phyloP scores from a whole-genome alignment of 2,888 invertebrate genomes.

The Drosophila subquinaria region DNA sequence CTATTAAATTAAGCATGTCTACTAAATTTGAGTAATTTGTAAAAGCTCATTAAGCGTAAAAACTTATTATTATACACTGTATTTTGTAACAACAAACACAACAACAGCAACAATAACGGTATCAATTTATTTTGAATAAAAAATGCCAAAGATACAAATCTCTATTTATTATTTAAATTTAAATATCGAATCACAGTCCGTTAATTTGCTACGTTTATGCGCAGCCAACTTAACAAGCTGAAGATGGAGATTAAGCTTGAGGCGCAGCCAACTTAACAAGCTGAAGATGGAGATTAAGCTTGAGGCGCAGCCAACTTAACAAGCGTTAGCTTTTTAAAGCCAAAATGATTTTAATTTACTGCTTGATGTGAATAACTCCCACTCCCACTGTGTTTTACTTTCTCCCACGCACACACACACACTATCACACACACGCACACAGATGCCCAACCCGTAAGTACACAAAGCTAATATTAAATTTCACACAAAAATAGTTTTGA shows the following conservation, averaged over 20 bases:
- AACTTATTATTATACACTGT: constrained; percentile 60
- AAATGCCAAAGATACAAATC: constrained; percentile 77
- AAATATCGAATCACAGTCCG: background rate
- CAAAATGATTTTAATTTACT: background rate
- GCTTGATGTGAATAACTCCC: background rate
- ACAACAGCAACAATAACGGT: constrained; percentile 60
- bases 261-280: constrained; percentile 12
- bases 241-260: background rate
- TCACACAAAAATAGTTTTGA: constrained; percentile 45
- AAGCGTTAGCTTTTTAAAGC: background rate
- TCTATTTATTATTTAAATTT: constrained; percentile 26
- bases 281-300: background rate
- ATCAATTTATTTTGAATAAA: constrained; percentile 80
- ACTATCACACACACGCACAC: constrained; percentile 1
- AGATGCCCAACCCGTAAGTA: constrained; percentile 32
- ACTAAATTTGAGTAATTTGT: constrained; percentile 66
- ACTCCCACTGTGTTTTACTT: background rate
- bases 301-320: constrained; percentile 7
- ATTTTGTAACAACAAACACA: constrained; percentile 61
- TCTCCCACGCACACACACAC: background rate
- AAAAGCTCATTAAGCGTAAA: constrained; percentile 63
- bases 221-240: constrained; percentile 16
- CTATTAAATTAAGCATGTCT: constrained; percentile 74
- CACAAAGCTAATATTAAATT: constrained; percentile 22
- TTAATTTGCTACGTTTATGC: background rate